These are phyloP conservation scores for Harpalus rubripes DNA, from an alignment of 2,888 invertebrate genomes.

Conservation along the genomic window DNA sequence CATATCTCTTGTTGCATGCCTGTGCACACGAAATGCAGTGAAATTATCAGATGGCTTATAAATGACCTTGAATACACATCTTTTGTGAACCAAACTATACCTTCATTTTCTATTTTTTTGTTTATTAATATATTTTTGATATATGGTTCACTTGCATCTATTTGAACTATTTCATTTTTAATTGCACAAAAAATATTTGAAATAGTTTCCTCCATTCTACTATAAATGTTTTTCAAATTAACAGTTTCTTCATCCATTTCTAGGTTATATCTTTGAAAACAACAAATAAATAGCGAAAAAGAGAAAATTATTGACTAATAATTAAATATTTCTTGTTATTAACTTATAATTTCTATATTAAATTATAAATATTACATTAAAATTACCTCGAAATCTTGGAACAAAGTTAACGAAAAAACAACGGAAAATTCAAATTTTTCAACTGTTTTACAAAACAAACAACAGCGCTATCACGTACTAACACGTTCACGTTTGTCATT, in stretches of 20 bases:
- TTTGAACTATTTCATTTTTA: not conserved
- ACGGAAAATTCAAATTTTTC: not conserved
- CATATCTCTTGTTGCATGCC: too few species aligned
- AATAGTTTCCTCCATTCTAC: not conserved
- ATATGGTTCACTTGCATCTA: not conserved
- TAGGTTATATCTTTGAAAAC: not conserved
- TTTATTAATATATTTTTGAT: not conserved
- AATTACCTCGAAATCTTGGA: not conserved
- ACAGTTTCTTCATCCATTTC: not conserved
- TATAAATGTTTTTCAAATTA: not conserved
- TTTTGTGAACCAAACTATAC: not conserved
- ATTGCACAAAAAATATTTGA: not conserved
- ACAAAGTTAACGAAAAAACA: not conserved
- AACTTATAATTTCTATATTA: not conserved
- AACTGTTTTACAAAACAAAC: not conserved
- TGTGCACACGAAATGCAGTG: too few species aligned
- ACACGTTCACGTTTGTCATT: too few species aligned
- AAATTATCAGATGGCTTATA: too few species aligned
- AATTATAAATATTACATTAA: not conserved
- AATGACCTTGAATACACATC: too few species aligned
- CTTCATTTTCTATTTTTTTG: not conserved
- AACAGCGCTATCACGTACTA: not conserved
- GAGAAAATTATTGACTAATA: not conserved
- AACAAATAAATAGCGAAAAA: not conserved
- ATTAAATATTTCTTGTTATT: not conserved